A percentile compares a stretch with the other conserved stretches of the same genome.
Conservation (phyloP, 2,888 invertebrate species). For the Alloscopus bannaensis region DNA sequence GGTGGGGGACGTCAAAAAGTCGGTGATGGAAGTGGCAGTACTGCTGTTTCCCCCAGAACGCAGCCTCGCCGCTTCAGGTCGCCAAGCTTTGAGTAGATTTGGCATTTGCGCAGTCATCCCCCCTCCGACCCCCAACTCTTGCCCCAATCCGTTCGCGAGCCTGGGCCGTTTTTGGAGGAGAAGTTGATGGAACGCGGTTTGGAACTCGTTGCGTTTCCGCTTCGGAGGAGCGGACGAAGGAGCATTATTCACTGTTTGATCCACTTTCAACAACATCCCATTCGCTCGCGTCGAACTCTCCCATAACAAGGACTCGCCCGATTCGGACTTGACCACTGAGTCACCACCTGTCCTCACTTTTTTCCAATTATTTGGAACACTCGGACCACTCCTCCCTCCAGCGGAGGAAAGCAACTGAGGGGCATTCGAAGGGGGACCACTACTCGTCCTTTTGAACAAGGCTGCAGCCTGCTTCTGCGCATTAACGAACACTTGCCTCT, state of each 20-base stretch:
- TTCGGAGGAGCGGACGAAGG: background rate
- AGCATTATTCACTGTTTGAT: background rate
- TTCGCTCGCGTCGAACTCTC: background rate
- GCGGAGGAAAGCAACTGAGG: background rate
- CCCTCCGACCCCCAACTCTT: background rate
- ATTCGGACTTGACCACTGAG: background rate
- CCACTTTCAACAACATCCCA: background rate
- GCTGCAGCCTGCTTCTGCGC: too few relatives aligned
- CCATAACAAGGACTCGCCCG: background rate
- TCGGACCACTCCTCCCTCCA: background rate
- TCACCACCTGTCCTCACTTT: background rate
- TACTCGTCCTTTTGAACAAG: too few relatives aligned
- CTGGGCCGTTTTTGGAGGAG: background rate
- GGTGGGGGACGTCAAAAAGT: background rate
- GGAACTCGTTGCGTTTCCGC: background rate
- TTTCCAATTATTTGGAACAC: background rate
- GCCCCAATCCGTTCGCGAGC: background rate
- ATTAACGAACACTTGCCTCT: background rate
- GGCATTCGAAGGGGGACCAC: background rate
- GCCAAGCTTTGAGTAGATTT: conserved; percentile 18
- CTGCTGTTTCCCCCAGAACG: background rate
- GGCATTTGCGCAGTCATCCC: conserved; percentile 8
- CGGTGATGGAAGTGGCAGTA: background rate
- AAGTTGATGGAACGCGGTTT: background rate
- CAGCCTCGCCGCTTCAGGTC: background rate